Percentiles rank a stretch among this genome's conserved stretches.
phyloP scores from a whole-genome alignment of 2,888 invertebrate genomes.

The Drosophila pullipes region DNA sequence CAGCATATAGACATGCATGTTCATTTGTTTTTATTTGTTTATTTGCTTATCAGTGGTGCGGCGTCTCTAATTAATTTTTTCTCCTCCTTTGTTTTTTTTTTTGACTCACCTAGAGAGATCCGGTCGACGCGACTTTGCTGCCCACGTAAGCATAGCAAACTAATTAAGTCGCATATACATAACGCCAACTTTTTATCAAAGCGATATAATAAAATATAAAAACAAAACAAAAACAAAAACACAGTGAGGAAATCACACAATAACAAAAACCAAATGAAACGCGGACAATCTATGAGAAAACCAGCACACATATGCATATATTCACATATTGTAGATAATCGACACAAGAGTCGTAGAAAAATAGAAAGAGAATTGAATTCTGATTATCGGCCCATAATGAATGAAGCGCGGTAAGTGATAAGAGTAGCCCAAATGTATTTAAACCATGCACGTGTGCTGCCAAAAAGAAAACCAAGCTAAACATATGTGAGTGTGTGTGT shows the following conservation, averaged over 20 bases:
- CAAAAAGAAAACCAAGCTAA: slow-evolving; percentile 20
- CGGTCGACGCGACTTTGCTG: slow-evolving; percentile 48
- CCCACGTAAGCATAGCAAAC: slow-evolving; percentile 70
- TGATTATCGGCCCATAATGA: slow-evolving; percentile 72
- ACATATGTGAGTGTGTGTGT: slow-evolving; percentile 2
- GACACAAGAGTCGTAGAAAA: slow-evolving; percentile 28
- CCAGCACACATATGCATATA: slow-evolving; percentile 29
- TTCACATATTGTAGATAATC: slow-evolving; percentile 49
- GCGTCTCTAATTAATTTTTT: slow-evolving; percentile 74
- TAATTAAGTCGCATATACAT: slow-evolving; percentile 78
- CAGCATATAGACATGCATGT: slow-evolving; percentile 26
- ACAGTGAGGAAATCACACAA: slow-evolving; percentile 19
- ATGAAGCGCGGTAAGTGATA: slow-evolving; percentile 61
- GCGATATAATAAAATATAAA: slow-evolving; percentile 58
- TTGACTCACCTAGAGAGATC: slow-evolving; percentile 45
- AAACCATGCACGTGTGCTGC: slow-evolving; percentile 62
- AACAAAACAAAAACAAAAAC: slow-evolving; percentile 35
- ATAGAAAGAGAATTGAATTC: slow-evolving; percentile 37
- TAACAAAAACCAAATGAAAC: slow-evolving; percentile 38
- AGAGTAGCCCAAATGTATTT: slow-evolving; percentile 38
- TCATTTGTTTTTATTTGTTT: slow-evolving; percentile 57
- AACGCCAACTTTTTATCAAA: slow-evolving; percentile 70
- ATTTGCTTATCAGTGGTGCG: slow-evolving; percentile 72
- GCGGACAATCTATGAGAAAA: slow-evolving; percentile 52
- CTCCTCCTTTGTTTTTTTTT: slow-evolving; percentile 11